A percentile compares a stretch with the other conserved stretches of the same genome.
Conservation (phyloP, 2,888 invertebrate genomes). For the Thysanoteuthis rhombus region DNA sequence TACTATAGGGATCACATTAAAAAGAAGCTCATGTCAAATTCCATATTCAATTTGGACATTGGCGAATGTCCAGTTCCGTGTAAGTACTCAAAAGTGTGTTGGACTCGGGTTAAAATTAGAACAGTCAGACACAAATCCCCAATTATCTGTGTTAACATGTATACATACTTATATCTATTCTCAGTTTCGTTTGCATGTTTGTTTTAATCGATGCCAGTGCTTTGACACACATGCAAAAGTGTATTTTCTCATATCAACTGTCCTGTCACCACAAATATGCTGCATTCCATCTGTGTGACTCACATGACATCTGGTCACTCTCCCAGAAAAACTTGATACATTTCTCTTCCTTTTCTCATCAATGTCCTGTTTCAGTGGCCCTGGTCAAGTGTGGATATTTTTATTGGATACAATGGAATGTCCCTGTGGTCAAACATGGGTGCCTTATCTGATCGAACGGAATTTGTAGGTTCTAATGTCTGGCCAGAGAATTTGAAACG, state of each 20-base stretch:
- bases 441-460: neutral
- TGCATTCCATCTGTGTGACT: neutral
- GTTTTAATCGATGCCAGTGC: neutral
- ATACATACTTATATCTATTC: neutral
- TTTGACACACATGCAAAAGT: neutral
- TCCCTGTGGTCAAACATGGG: neutral
- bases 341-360: neutral
- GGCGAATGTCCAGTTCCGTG: neutral
- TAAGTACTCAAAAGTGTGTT: neutral
- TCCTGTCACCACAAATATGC: neutral
- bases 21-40: too few species aligned
- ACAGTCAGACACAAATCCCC: neutral
- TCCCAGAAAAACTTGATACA: neutral
- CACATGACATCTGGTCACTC: neutral
- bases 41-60: neutral
- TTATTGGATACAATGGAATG: neutral
- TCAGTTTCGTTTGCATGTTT: neutral
- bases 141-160: neutral
- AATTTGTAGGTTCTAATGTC: neutral
- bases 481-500: neutral
- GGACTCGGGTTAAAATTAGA: neutral
- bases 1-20: too few species aligned
- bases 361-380: neutral
- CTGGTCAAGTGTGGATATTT: neutral
- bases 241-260: neutral